These are phyloP conservation scores for Fissipunctia ypsillon DNA, from an alignment of 2,888 invertebrate genomes.

Conservation along the genomic window DNA sequence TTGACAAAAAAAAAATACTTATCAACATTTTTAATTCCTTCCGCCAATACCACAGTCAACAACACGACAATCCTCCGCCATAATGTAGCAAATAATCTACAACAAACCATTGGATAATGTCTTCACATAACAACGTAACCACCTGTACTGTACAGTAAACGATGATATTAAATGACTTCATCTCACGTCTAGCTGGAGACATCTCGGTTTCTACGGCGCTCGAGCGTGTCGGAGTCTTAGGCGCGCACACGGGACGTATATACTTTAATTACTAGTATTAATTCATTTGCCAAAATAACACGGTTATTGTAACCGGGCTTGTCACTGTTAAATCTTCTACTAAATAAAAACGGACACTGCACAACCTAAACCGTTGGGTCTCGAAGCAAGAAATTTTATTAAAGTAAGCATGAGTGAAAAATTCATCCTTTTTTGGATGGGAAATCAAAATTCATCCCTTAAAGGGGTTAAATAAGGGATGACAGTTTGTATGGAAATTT, in stretches of 20 bases:
- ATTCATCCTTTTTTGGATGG: no score
- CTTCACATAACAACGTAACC: slow-evolving; percentile 21
- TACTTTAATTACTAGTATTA: background rate
- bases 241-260: background rate
- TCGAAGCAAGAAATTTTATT: no score
- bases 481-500: no score
- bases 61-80: background rate
- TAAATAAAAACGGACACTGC: no score
- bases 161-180: slow-evolving; percentile 36
- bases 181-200: slow-evolving; percentile 14
- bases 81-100: slow-evolving; percentile 1
- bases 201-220: slow-evolving; percentile 54
- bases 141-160: slow-evolving; percentile 10
- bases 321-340: no score
- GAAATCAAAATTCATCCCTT: no score
- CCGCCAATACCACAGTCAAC: background rate
- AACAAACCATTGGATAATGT: slow-evolving; percentile 32
- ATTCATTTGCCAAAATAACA: background rate
- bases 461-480: no score
- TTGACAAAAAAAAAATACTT: background rate
- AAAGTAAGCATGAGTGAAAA: no score
- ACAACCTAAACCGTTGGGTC: no score
- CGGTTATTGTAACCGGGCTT: background rate
- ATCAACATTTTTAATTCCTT: no score
- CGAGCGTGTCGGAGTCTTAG: slow-evolving; percentile 25